phyloP scores from a whole-genome alignment of 2,888 invertebrate species.

The Myopa testacea region DNA sequence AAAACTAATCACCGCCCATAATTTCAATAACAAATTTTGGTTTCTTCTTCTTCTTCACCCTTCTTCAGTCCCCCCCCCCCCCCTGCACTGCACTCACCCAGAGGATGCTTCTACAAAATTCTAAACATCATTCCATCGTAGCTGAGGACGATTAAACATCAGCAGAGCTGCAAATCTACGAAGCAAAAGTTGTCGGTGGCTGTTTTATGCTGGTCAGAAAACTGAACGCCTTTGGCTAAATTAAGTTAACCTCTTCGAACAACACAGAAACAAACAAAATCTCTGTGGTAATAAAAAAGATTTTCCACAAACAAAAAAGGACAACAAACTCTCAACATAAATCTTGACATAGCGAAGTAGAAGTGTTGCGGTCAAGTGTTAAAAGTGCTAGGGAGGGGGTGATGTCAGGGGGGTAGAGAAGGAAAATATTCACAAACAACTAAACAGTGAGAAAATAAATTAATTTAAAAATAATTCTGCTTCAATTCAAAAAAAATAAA shows the following conservation, averaged over 20 bases:
- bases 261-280: not conserved
- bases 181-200: not conserved
- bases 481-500: too few relatives aligned
- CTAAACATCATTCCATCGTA: not conserved
- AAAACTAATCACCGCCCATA: constrained; percentile 30
- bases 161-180: not conserved
- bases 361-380: constrained; percentile 3
- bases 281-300: not conserved
- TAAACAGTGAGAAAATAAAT: too few relatives aligned
- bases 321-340: not conserved
- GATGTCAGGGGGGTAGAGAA: not conserved
- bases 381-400: not conserved
- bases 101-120: not conserved
- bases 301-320: too few relatives aligned
- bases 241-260: constrained; percentile 1
- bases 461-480: too few relatives aligned
- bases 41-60: not conserved
- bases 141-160: not conserved
- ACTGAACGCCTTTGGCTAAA: not conserved
- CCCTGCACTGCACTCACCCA: not conserved
- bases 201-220: not conserved
- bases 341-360: not conserved
- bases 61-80: not conserved
- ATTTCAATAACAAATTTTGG: constrained; percentile 23
- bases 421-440: not conserved